phyloP scores from a whole-genome alignment of 1,140 invertebrate genomes.

The Drosophila nigrodunni region DNA sequence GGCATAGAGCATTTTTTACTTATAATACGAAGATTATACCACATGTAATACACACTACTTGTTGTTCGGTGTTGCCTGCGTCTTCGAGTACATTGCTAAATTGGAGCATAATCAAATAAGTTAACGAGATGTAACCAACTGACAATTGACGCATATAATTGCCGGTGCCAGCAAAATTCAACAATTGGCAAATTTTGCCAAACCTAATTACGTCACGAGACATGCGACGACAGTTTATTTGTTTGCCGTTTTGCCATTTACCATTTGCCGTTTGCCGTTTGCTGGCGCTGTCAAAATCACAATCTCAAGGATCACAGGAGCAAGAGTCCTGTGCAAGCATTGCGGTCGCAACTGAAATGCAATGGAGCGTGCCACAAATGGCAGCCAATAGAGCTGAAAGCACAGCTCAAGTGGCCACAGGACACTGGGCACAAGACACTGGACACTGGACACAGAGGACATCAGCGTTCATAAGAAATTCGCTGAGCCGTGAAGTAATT shows the following conservation, averaged over 20 bases:
- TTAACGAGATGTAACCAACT: conserved; percentile 76
- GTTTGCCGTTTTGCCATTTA: conserved; percentile 34
- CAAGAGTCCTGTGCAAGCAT: conserved; percentile 23
- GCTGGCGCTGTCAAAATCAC: conserved; percentile 50
- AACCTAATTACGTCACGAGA: conserved; percentile 70
- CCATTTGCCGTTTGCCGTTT: conserved; percentile 31
- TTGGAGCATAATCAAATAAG: conserved; percentile 79
- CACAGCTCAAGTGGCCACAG: conserved; percentile 72
- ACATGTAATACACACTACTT: neutral
- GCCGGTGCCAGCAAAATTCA: conserved; percentile 50
- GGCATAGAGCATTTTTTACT: neutral
- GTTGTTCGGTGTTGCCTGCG: neutral
- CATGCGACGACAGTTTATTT: conserved; percentile 39
- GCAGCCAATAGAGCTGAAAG: conserved; percentile 78
- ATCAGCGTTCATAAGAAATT: conserved; percentile 52
- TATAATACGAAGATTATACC: neutral
- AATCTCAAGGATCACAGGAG: conserved; percentile 26
- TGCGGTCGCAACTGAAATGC: conserved; percentile 62
- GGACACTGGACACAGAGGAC: conserved; percentile 22
- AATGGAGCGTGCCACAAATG: conserved; percentile 68
- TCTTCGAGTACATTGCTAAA: conserved; percentile 41
- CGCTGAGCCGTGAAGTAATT: conserved; percentile 61
- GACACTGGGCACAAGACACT: conserved; percentile 5
- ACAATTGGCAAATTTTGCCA: conserved; percentile 74
- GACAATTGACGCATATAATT: conserved; percentile 79